Evolutionary conservation across 2,888 invertebrate genomes (phyloP), one percentile per base, ranked within the genome.

Genomic region (Apotomis betuletana): DNA sequence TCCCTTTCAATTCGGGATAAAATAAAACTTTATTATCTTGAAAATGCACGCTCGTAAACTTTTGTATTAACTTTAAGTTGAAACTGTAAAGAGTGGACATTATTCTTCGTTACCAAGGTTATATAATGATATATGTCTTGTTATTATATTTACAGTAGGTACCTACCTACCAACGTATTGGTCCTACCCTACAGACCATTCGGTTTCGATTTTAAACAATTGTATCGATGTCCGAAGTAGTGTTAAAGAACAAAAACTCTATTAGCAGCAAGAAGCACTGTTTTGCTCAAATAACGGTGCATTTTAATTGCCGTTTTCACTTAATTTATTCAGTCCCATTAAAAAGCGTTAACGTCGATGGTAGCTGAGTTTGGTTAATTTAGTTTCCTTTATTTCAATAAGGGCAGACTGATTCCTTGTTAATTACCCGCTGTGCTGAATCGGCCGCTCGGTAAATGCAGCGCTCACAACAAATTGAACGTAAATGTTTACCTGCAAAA

Each of bases 341-440:
- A 72, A 72, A 61, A 68, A 62, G 58, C 58, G 52, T 36, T 59
- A 58, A 58, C 52, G 58, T 63, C 38, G 55, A 52, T 49, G 54
- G 59, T 54, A 46, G 58, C 64, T 6, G 44, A 63, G 63, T 67
- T 63, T 63, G 77, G 83, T 87, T 86, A 87, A 89, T 88, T 87
- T 86, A 87, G 84, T 85, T 82, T 83, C 80, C 79, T 85, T 84
- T 83, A 84, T 85, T 85, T 87, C 87, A 90, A 90, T 90, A 87
- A 88, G 87, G 80, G 83, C 85, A 82, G 83, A 78, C 80, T 83
- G 87, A 86, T 86, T 88, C 82, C 84, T 89, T 88, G 87, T 88
- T 92, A 91, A 91, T 92, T 91, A 89, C 85, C 82, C 76, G 85
- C 82, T 84, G 86, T 78, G 75, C 77, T 74, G 77, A 78, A 79